Evolutionary conservation across 2,888 invertebrate species (phyloP).

Genomic region (Epirrita christyi): DNA sequence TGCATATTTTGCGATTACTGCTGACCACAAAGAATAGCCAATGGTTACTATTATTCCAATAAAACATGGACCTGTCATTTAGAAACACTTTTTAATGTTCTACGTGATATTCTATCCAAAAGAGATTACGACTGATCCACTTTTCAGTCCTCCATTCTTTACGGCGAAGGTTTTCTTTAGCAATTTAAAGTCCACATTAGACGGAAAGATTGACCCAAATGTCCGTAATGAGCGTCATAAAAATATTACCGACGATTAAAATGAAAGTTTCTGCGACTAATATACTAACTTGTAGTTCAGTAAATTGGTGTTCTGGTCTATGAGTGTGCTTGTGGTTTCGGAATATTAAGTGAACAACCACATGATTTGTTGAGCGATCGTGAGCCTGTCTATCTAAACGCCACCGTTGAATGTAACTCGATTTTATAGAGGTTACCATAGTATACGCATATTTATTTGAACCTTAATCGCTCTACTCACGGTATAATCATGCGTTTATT

Average conservation of each 20-base stretch:
- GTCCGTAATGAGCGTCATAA: conserved; percentile 29
- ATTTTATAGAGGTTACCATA: conserved; percentile 48
- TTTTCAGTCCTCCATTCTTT: conserved; percentile 11
- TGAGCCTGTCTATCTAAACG: conserved; percentile 53
- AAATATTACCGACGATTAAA: conserved; percentile 37
- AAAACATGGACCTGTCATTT: conserved; percentile 38
- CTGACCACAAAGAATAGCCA: conserved; percentile 49
- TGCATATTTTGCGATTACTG: conserved; percentile 38
- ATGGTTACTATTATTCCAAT: conserved; percentile 41
- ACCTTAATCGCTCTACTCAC: conserved; percentile 1
- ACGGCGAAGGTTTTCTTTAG: conserved; percentile 7
- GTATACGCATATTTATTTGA: conserved; percentile 12
- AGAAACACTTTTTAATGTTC: conserved; percentile 45
- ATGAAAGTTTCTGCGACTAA: conserved; percentile 34
- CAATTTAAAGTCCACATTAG: conserved; percentile 20
- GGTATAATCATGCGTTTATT: conserved; percentile 1
- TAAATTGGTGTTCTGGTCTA: conserved; percentile 33
- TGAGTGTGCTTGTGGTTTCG: conserved; percentile 55
- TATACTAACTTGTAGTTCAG: conserved; percentile 34
- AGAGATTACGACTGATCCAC: conserved; percentile 26
- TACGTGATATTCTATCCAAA: conserved; percentile 45
- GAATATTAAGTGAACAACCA: conserved; percentile 56
- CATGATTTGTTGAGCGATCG: conserved; percentile 59
- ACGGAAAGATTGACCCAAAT: conserved; percentile 32
- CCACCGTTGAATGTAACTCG: conserved; percentile 55